Base-by-base conservation (phyloP, 2,888 invertebrate species). In the Drosophila kanekoi region DNA sequence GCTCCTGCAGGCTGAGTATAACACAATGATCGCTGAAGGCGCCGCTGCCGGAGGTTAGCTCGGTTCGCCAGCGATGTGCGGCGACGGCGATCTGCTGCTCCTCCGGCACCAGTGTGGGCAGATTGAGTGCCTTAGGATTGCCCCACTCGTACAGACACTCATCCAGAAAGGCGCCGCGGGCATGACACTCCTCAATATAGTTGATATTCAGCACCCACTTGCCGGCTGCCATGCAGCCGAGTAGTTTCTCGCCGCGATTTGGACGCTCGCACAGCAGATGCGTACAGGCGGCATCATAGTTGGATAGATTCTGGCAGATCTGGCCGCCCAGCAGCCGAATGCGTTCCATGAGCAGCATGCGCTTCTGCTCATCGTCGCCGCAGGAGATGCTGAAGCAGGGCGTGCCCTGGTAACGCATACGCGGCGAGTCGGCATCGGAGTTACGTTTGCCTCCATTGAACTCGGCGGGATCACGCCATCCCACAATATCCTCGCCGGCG, bases 81-180 rank as follows among this genome's bases (percentile, higher is more conserved):
- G 95, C 95, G 1, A 92, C 91, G 0, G 94, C 94, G 11, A 95
- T 93, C 0, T 91, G 87, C 3, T 93, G 93, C 73, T 94, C 94
- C 0, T 91, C 82, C 90, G 93, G 33, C 82, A 93, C 32, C 91
- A 93, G 47, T 45, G 93, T 75, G 33, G 93, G 85, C 3, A 94
- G 89, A 0, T 93, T 90, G 3, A 92, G 92, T 0, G 95, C 95
- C 53, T 92, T 91, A 0, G 96, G 95, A 91, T 97, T 97, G 3
- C 97, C 97, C 95, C 96, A 97, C 90, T 98, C 98, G 91, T 94
- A 97, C 0, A 94, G 94, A 81, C 96, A 96, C 91, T 98, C 98
- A 8, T 91, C 88, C 5, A 91, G 72, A 5, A 91, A 91, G 23
- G 73, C 76, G 37, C 90, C 90, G 11, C 87, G 79, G 3, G 89